Conservation (phyloP, 2,888 invertebrate genomes). For the Coelopa pilipes region DNA sequence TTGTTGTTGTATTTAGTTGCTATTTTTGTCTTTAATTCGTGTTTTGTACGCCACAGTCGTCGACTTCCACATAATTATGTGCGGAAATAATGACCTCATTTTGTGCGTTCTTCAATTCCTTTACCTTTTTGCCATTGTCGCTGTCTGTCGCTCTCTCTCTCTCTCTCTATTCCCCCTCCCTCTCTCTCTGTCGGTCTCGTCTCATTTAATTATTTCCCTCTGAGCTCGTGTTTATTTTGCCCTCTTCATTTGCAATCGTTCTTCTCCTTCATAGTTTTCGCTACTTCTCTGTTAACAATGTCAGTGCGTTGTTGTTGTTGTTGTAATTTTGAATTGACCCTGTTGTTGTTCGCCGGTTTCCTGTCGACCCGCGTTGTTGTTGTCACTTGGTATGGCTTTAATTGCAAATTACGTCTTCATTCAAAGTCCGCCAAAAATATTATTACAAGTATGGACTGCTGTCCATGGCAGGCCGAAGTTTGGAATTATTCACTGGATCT, state of each 20-base stretch:
- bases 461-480: no score
- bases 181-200: not conserved
- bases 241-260: not conserved
- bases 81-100: conserved; percentile 44
- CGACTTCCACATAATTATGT: conserved; percentile 35
- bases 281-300: conserved; percentile 20
- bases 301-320: conserved; percentile 23
- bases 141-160: conserved; percentile 4
- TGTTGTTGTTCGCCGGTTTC: not conserved
- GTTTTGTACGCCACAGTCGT: conserved; percentile 16
- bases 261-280: not conserved
- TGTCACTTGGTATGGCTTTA: no score
- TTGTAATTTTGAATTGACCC: not conserved
- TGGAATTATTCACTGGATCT: no score
- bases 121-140: not conserved
- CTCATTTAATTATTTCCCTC: not conserved
- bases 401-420: no score
- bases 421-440: no score
- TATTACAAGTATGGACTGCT: no score
- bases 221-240: no score
- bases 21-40: not conserved
- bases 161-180: not conserved
- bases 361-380: not conserved
- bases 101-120: conserved; percentile 13
- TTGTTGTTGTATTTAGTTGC: no score